phyloP scores from a whole-genome alignment of 2,797 vertebrate species.

The Chrosomus eos region DNA sequence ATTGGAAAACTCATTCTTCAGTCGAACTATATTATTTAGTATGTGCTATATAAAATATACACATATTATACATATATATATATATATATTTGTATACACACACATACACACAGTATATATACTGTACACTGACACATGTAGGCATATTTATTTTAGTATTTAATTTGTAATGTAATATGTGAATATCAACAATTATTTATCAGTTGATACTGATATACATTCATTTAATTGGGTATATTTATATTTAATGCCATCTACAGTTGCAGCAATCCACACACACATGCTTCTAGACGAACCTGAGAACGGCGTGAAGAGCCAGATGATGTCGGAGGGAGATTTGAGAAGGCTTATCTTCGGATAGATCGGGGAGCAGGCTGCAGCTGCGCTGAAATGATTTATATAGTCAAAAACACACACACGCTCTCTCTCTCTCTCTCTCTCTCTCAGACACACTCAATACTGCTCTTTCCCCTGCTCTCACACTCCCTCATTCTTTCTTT shows the following conservation, averaged over 20 bases:
- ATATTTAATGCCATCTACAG: constrained; percentile 46
- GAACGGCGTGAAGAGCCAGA: constrained; percentile 70
- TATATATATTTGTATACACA: no score
- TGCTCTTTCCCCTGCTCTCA: constrained; percentile 23
- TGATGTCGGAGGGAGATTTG: constrained; percentile 81
- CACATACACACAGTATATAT: no score
- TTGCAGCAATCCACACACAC: constrained; percentile 43
- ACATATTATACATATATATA: neutral
- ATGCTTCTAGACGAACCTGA: constrained; percentile 61
- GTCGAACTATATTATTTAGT: neutral
- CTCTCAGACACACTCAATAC: neutral
- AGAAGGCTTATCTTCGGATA: constrained; percentile 80
- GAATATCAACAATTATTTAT: neutral
- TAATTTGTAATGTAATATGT: neutral
- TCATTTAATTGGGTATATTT: constrained; percentile 23
- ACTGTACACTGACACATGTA: neutral
- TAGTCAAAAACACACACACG: constrained; percentile 63
- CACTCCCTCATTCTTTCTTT: constrained; percentile 26
- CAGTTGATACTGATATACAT: neutral
- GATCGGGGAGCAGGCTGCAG: constrained; percentile 75
- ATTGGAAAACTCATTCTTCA: neutral
- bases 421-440: constrained; percentile 45
- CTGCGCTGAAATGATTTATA: constrained; percentile 84
- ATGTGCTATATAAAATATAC: neutral
- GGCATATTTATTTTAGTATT: neutral